phyloP scores from a whole-genome alignment of 2,113 vertebrate genomes.

The Microtus pennsylvanicus region DNA sequence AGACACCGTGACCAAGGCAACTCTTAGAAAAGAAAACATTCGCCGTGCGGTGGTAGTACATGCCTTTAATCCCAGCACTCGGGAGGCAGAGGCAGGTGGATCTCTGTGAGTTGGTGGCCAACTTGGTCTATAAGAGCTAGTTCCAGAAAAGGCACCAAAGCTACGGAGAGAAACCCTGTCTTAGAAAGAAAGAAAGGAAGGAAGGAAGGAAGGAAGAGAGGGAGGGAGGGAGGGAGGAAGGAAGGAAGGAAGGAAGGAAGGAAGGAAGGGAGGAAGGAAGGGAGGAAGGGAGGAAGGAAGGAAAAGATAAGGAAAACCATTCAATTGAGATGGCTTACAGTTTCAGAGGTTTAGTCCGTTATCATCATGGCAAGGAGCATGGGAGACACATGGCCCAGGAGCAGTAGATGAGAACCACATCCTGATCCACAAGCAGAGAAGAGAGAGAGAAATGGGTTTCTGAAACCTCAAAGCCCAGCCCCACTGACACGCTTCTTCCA shows the following conservation, averaged over 20 bases:
- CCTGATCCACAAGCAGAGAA: too few relatives aligned
- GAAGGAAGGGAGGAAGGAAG: accelerated
- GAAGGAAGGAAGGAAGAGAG: accelerated
- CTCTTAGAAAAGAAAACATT: not conserved
- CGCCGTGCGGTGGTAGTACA: accelerated
- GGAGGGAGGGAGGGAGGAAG: accelerated
- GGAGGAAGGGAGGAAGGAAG: accelerated
- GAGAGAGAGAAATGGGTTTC: not conserved
- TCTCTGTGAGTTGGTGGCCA: too few relatives aligned
- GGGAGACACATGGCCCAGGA: not conserved
- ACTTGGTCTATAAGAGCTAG: too few relatives aligned
- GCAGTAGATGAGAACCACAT: not conserved
- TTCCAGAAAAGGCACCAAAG: too few relatives aligned
- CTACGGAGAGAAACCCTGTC: too few relatives aligned
- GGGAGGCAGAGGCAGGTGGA: too few relatives aligned
- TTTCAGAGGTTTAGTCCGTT: not conserved
- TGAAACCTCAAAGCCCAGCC: not conserved
- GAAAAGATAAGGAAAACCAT: not conserved
- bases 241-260: too few relatives aligned
- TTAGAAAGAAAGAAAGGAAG: accelerated
- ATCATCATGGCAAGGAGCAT: not conserved
- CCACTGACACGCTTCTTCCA: not conserved
- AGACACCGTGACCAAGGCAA: not conserved
- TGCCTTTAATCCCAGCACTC: too few relatives aligned
- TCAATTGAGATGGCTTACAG: not conserved